Conservation (phyloP, 2,113 vertebrate genomes). For the Furnarius figulus region DNA sequence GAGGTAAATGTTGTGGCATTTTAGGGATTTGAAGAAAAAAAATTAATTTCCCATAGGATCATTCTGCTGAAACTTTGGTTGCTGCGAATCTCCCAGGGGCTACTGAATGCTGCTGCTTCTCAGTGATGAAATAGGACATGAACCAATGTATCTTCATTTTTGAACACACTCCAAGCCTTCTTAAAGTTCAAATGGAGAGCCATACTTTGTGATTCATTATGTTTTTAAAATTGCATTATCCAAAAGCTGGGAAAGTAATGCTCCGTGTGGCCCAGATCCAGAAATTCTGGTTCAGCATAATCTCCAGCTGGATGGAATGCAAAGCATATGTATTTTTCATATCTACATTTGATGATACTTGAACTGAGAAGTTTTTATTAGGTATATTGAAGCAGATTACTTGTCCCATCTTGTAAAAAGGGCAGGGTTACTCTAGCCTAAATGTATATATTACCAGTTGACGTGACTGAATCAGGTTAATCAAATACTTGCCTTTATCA, state of each 20-base stretch:
- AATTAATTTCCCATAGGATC: neutral
- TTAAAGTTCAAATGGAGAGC: constrained; percentile 10
- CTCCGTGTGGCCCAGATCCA: neutral
- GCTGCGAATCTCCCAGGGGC: neutral
- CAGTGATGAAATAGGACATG: neutral
- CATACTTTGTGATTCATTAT: constrained; percentile 23
- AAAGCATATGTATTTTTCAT: constrained; percentile 14
- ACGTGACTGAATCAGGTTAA: neutral
- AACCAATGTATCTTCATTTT: neutral
- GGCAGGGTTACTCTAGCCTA: neutral
- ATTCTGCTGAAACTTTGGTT: neutral
- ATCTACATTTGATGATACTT: neutral
- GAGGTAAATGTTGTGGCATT: constrained; percentile 74
- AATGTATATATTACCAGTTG: neutral
- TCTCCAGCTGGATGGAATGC: neutral
- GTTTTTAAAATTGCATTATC: neutral
- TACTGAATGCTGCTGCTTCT: neutral
- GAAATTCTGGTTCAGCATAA: neutral
- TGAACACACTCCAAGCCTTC: constrained; percentile 7
- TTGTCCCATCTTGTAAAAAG: neutral
- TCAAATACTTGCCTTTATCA: neutral
- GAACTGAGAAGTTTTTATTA: neutral
- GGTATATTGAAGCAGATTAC: neutral
- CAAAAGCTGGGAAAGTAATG: constrained; percentile 18
- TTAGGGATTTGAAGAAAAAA: neutral